Evolutionary conservation across 2,113 vertebrate genomes (phyloP).

Genomic region (Oncorhynchus keta): DNA sequence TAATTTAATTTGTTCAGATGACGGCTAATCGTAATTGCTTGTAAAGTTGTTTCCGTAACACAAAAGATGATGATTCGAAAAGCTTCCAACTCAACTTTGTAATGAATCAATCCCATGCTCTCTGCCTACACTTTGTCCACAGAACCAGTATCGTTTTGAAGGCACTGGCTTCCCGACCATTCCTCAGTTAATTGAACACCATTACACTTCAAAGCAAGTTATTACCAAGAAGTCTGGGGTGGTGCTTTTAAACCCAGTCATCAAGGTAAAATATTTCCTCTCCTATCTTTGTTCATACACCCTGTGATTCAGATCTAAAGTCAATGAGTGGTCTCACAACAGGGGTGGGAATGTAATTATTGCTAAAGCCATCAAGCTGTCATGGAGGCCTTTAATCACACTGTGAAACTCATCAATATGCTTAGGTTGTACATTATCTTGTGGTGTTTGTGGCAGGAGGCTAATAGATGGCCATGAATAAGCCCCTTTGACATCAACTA

Average conservation of each 20-base stretch:
- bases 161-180: conserved; percentile 94
- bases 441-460: too few species aligned
- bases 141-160: conserved; percentile 96
- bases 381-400: background rate
- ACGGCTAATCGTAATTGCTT: background rate
- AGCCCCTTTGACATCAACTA: background rate
- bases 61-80: background rate
- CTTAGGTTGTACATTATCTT: too few species aligned
- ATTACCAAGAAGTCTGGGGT: conserved; percentile 98
- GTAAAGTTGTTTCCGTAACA: background rate
- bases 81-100: background rate
- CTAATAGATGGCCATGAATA: too few species aligned
- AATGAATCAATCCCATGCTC: background rate
- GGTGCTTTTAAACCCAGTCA: conserved; percentile 87
- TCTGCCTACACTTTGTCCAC: conserved; percentile 17
- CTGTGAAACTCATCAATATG: too few species aligned
- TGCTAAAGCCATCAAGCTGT: background rate
- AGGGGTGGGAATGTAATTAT: background rate
- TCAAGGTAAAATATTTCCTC: conserved; percentile 78
- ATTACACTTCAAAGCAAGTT: conserved; percentile 91
- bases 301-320: background rate
- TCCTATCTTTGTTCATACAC: background rate
- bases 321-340: background rate
- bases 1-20: background rate
- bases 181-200: conserved; percentile 95